A percentile compares a stretch with the other conserved stretches of the same genome.
These are phyloP conservation scores for Papilio demoleus DNA, from an alignment of 2,888 invertebrate species.

Conservation along the genomic window DNA sequence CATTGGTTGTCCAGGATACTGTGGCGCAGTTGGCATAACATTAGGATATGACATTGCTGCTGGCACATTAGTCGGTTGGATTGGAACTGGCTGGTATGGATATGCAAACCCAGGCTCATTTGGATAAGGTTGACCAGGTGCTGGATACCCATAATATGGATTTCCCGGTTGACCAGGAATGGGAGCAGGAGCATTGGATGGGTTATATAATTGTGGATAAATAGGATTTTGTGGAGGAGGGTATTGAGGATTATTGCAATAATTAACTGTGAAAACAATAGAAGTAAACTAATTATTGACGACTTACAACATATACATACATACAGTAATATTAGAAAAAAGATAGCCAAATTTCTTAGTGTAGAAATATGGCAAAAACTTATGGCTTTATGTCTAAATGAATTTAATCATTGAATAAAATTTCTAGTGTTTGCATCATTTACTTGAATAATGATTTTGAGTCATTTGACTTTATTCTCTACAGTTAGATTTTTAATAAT, in stretches of 20 bases:
- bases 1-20: constrained; percentile 48
- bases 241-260: constrained; percentile 61
- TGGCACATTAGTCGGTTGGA: constrained; percentile 49
- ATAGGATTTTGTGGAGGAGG: constrained; percentile 67
- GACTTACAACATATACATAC: background rate
- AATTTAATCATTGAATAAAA: background rate
- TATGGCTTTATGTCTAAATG: background rate
- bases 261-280: constrained; percentile 62
- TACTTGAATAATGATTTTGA: background rate
- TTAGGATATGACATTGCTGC: constrained; percentile 64
- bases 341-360: background rate
- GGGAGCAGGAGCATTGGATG: constrained; percentile 57
- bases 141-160: constrained; percentile 48
- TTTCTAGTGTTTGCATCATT: background rate
- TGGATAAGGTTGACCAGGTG: constrained; percentile 48
- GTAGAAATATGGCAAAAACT: background rate
- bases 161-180: constrained; percentile 51
- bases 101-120: constrained; percentile 56
- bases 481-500: background rate
- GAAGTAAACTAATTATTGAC: constrained; percentile 12
- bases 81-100: constrained; percentile 48
- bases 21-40: constrained; percentile 48
- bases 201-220: constrained; percentile 67
- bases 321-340: background rate
- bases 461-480: background rate